Conservation (phyloP, 2,888 invertebrate species). For the Agrochola circellaris region DNA sequence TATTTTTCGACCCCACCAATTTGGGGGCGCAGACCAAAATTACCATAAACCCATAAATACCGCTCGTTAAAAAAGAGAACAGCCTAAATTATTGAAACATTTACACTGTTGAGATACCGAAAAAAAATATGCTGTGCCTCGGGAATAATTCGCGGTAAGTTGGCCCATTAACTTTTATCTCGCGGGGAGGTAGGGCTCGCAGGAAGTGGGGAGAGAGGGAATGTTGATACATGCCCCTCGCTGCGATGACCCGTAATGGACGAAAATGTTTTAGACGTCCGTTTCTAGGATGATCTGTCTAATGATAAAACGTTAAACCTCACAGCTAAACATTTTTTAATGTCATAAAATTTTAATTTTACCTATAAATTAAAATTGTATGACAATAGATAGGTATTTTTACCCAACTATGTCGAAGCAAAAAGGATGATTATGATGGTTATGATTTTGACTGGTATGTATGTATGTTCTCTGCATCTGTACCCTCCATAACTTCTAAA, state of each 20-base stretch:
- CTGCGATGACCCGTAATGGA: slow-evolving; percentile 67
- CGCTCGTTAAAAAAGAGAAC: slow-evolving; percentile 68
- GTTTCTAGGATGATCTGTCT: slow-evolving; percentile 19
- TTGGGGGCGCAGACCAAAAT: slow-evolving; percentile 57
- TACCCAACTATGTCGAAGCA: too few relatives aligned
- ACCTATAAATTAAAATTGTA: too few relatives aligned
- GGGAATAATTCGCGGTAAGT: slow-evolving; percentile 87
- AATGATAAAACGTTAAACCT: slow-evolving; percentile 8
- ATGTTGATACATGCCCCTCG: slow-evolving; percentile 66
- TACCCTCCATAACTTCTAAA: too few relatives aligned
- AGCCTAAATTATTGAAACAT: slow-evolving; percentile 76
- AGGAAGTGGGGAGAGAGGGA: slow-evolving; percentile 65
- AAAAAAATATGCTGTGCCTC: slow-evolving; percentile 70
- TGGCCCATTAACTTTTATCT: slow-evolving; percentile 89
- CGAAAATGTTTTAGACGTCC: slow-evolving; percentile 56
- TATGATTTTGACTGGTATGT: too few relatives aligned
- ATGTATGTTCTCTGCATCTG: too few relatives aligned
- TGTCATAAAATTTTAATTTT: background rate
- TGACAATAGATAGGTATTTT: background rate
- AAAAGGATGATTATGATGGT: too few relatives aligned
- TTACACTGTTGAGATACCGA: slow-evolving; percentile 71
- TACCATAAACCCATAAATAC: slow-evolving; percentile 71
- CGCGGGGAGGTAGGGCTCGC: slow-evolving; percentile 65
- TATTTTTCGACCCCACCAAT: slow-evolving; percentile 31
- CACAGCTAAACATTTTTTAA: slow-evolving; percentile 1